A percentile compares a stretch with the other conserved stretches of the same genome.
phyloP scores from a whole-genome alignment of 2,888 invertebrate species.

The Meghimatium bilineatum region DNA sequence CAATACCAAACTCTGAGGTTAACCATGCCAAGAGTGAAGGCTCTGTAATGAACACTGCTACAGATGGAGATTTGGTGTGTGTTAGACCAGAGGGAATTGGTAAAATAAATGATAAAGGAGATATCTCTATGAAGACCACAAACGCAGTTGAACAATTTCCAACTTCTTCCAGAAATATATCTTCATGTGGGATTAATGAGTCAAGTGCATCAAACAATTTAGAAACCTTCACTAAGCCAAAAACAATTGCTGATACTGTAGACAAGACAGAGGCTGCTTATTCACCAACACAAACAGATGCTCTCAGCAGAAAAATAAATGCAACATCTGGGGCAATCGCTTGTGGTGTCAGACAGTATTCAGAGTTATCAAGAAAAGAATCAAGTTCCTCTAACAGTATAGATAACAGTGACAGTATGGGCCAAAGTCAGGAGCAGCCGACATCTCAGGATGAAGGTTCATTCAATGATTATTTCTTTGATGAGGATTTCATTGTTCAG shows the following conservation, averaged over 20 bases:
- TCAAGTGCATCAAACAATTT: background rate
- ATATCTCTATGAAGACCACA: background rate
- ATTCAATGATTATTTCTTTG: conserved; percentile 75
- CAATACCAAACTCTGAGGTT: background rate
- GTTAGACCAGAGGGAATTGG: background rate
- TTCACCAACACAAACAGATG: background rate
- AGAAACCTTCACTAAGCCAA: background rate
- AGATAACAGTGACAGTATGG: conserved; percentile 41
- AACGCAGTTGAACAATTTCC: background rate
- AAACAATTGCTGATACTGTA: background rate
- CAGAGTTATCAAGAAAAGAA: conserved; percentile 8
- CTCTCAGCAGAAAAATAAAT: background rate
- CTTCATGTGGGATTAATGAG: background rate
- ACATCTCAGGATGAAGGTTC: conserved; percentile 68
- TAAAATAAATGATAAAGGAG: background rate
- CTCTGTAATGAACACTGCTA: background rate
- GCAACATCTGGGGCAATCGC: background rate
- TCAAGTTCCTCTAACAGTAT: conserved; percentile 28
- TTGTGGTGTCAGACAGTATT: background rate
- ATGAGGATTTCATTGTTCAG: conserved; percentile 76
- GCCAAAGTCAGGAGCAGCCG: conserved; percentile 35
- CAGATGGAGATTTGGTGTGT: background rate
- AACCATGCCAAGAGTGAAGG: background rate
- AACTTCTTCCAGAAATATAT: conserved; percentile 12
- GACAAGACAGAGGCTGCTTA: background rate